phyloP scores from a whole-genome alignment of 2,888 invertebrate species.

The Isotomurus palustris region DNA sequence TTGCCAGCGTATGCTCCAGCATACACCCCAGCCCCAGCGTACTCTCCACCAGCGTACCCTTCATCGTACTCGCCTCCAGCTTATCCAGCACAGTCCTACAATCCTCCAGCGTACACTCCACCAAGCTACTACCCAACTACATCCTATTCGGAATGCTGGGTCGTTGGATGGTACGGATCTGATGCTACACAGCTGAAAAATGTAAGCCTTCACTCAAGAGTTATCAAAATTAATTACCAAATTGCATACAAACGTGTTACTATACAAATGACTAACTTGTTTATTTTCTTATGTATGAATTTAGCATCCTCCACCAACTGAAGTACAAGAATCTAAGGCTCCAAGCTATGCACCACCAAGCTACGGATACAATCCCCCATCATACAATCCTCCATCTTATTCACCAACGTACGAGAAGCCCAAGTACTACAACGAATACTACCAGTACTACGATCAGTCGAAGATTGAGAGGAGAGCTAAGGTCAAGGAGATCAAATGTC shows the following conservation, averaged over 20 bases:
- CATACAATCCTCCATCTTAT: conserved; percentile 13
- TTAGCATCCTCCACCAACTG: conserved; percentile 32
- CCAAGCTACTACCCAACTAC: conserved; percentile 21
- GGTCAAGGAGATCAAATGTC: conserved; percentile 40
- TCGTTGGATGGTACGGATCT: conserved; percentile 42
- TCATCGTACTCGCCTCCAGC: conserved; percentile 1
- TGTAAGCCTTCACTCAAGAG: conserved; percentile 22
- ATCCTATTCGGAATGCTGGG: conserved; percentile 40
- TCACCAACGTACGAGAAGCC: conserved; percentile 18
- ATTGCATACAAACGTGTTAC: background rate
- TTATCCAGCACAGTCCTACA: conserved; percentile 1
- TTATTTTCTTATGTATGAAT: too few species aligned
- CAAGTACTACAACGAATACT: conserved; percentile 31
- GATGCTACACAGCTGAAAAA: conserved; percentile 34
- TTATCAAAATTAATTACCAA: background rate
- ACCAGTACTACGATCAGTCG: conserved; percentile 29
- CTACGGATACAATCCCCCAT: conserved; percentile 19
- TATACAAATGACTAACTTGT: background rate
- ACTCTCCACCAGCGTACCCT: background rate
- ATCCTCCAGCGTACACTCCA: conserved; percentile 19
- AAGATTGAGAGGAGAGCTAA: conserved; percentile 38
- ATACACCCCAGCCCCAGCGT: conserved; percentile 11
- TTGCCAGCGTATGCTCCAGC: conserved; percentile 31
- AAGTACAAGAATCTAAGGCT: conserved; percentile 14
- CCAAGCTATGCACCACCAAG: conserved; percentile 4